Percentiles rank a stretch among this genome's conserved stretches.
phyloP scores from a whole-genome alignment of 2,888 invertebrate genomes.

The Scaptomyza tumidula region DNA sequence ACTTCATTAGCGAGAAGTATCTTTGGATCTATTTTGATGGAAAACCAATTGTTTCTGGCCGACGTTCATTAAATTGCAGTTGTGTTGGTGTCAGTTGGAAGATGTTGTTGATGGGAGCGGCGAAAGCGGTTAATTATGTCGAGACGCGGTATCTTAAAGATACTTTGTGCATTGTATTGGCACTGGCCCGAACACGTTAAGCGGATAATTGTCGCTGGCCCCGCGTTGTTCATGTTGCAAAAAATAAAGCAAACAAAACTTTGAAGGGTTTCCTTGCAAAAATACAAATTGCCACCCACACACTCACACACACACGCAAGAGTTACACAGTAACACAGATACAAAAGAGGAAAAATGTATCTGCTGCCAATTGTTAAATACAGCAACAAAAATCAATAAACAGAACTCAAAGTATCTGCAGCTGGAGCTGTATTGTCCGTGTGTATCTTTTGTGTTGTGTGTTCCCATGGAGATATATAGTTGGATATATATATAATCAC shows the following conservation, averaged over 20 bases:
- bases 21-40: conserved; percentile 43
- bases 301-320: background rate
- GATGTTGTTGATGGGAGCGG: conserved; percentile 12
- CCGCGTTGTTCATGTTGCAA: conserved; percentile 41
- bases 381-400: conserved; percentile 63
- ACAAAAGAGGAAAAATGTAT: conserved; percentile 25
- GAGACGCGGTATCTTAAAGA: conserved; percentile 62
- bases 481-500: conserved; percentile 11
- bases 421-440: background rate
- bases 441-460: background rate
- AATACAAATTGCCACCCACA: conserved; percentile 49
- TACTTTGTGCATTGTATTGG: conserved; percentile 66
- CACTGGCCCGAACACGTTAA: conserved; percentile 72
- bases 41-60: conserved; percentile 65
- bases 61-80: conserved; percentile 60
- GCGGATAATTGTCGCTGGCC: conserved; percentile 72
- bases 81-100: conserved; percentile 41
- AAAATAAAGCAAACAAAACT: conserved; percentile 76
- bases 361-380: conserved; percentile 27
- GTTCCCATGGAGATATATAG: conserved; percentile 24
- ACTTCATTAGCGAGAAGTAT: conserved; percentile 37
- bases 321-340: conserved; percentile 32
- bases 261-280: conserved; percentile 78
- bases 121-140: conserved; percentile 59
- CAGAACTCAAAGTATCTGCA: conserved; percentile 26